Evolutionary conservation across 2,113 vertebrate genomes (phyloP).

Genomic region (Fulica atra): DNA sequence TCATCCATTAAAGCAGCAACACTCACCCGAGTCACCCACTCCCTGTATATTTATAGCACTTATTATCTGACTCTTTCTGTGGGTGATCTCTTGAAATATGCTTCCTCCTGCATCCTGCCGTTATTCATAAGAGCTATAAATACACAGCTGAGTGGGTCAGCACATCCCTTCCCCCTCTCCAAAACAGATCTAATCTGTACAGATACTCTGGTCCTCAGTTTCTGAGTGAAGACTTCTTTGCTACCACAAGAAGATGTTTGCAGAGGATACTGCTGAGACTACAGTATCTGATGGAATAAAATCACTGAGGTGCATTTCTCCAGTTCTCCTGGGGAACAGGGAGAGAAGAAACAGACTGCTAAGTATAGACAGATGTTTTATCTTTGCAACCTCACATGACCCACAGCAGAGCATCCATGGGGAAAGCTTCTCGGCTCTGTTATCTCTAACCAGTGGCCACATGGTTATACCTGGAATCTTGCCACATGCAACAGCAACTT

Average conservation of each 20-base stretch:
- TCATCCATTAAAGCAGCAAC: neutral
- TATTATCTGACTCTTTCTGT: conserved; percentile 39
- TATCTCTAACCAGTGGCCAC: neutral
- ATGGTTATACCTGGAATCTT: neutral
- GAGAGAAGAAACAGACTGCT: neutral
- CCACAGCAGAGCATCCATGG: neutral
- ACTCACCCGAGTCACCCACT: neutral
- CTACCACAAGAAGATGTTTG: neutral
- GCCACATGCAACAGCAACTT: neutral
- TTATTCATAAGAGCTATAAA: conserved; percentile 42
- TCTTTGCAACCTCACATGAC: neutral
- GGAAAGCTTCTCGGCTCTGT: neutral
- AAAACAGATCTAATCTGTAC: neutral
- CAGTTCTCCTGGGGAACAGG: neutral
- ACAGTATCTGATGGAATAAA: neutral
- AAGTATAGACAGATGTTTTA: neutral
- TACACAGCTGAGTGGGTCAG: neutral
- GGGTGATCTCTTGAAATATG: conserved; percentile 14
- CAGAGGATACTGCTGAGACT: neutral
- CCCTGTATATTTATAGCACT: neutral
- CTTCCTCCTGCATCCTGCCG: conserved; percentile 2
- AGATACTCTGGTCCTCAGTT: neutral
- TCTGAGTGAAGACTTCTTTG: neutral
- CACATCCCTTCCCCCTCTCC: neutral
- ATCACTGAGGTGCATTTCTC: neutral